Percentiles rank a stretch among this genome's conserved stretches.
phyloP scores from a whole-genome alignment of 2,797 vertebrate genomes.

The Cetoscarus ocellatus region DNA sequence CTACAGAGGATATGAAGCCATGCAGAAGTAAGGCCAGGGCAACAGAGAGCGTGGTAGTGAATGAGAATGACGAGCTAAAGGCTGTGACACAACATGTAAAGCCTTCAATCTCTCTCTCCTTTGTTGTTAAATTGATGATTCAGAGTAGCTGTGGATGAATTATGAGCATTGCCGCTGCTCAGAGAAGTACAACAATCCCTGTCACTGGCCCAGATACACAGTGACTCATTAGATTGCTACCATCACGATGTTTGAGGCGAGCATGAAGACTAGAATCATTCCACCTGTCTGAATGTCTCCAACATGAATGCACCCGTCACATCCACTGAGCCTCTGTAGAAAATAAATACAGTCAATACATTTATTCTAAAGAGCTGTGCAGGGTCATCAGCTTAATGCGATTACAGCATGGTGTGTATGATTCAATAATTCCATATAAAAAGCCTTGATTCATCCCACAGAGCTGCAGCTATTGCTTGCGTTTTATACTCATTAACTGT shows the following conservation, averaged over 20 bases:
- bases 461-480: not conserved
- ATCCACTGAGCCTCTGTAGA: not conserved
- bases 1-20: conserved; percentile 29
- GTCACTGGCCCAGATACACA: conserved; percentile 20
- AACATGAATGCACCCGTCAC: not conserved
- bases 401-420: not conserved
- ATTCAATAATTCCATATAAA: not conserved
- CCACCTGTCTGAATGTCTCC: conserved; percentile 42
- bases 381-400: not conserved
- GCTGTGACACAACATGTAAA: conserved; percentile 49
- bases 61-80: conserved; percentile 51
- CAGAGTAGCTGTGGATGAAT: conserved; percentile 44
- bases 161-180: conserved; percentile 41
- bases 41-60: conserved; percentile 30
- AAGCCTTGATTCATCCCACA: not conserved
- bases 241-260: conserved; percentile 32
- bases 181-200: conserved; percentile 13
- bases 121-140: conserved; percentile 50
- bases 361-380: not conserved
- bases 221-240: conserved; percentile 52
- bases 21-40: conserved; percentile 42
- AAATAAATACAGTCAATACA: conserved; percentile 9
- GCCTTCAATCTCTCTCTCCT: conserved; percentile 30
- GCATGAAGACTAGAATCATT: conserved; percentile 24
- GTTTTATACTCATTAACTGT: not conserved